Conservation (phyloP, 2,797 vertebrate genomes). For the Hyperoplus lanceolatus region DNA sequence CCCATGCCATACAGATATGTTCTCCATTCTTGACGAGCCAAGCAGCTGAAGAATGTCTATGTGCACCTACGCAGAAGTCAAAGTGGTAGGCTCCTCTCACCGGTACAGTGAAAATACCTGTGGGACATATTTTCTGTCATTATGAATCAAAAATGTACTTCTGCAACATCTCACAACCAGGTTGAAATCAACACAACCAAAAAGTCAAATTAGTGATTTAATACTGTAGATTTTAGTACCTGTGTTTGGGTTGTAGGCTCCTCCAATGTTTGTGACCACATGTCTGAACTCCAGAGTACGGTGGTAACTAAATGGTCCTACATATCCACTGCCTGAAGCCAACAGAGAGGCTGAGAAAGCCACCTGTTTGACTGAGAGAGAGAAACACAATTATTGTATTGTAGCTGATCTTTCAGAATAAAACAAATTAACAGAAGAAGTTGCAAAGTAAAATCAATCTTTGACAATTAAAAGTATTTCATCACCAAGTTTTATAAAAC, state of each 20-base stretch:
- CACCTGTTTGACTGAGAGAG: no score
- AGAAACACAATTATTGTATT: no score
- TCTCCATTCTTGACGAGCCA: conserved; percentile 49
- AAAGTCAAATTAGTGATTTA: neutral
- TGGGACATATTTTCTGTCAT: conserved; percentile 2
- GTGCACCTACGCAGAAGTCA: neutral
- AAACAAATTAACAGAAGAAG: no score
- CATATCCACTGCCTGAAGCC: no score
- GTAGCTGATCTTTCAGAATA: no score
- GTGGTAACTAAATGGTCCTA: conserved; percentile 12
- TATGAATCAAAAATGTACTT: neutral
- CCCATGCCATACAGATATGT: conserved; percentile 10
- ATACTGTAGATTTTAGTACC: conserved; percentile 10
- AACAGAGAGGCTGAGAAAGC: no score
- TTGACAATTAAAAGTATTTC: no score
- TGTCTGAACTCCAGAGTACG: conserved; percentile 34
- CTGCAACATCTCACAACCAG: neutral
- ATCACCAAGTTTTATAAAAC: no score
- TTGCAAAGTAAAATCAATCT: no score
- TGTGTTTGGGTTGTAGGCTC: conserved; percentile 57
- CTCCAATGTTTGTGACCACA: conserved; percentile 49
- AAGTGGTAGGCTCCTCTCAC: conserved; percentile 69
- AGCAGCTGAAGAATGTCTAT: neutral
- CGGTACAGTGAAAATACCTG: conserved; percentile 62
- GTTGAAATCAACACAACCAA: neutral